Conservation (phyloP, 2,113 vertebrate species). For the Trematomus loennbergii region DNA sequence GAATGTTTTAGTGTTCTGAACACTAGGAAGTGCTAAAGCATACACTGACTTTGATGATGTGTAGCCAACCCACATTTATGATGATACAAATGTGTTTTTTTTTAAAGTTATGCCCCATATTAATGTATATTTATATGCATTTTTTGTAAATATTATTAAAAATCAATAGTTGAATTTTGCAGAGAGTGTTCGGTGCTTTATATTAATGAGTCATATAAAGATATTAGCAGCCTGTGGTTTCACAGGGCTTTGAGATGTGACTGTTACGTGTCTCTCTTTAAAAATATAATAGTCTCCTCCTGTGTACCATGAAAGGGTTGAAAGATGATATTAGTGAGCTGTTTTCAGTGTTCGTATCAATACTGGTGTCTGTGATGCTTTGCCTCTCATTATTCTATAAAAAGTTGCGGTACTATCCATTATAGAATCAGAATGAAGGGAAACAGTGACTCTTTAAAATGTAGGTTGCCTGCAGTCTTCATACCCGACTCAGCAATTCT, state of each 20-base stretch:
- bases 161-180: too few species aligned
- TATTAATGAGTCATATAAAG: neutral
- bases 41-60: too few species aligned
- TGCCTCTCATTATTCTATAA: conserved; percentile 1
- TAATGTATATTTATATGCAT: neutral
- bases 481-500: conserved; percentile 3
- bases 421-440: conserved; percentile 3
- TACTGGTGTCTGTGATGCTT: neutral
- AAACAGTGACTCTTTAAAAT: conserved; percentile 16
- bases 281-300: neutral
- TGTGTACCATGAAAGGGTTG: neutral
- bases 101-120: too few species aligned
- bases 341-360: neutral
- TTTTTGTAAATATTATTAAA: neutral
- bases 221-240: neutral
- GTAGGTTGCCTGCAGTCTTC: neutral
- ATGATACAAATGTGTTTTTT: too few species aligned
- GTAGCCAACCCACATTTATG: too few species aligned
- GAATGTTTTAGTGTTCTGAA: too few species aligned
- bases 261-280: too few species aligned
- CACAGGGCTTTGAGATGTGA: neutral
- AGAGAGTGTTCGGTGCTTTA: neutral
- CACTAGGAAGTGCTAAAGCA: too few species aligned
- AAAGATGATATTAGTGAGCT: neutral
- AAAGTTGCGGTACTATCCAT: neutral